Base-by-base conservation (phyloP, 37 sponge, comb jelly and placozoan species). In the Mnemiopsis leidyi region DNA sequence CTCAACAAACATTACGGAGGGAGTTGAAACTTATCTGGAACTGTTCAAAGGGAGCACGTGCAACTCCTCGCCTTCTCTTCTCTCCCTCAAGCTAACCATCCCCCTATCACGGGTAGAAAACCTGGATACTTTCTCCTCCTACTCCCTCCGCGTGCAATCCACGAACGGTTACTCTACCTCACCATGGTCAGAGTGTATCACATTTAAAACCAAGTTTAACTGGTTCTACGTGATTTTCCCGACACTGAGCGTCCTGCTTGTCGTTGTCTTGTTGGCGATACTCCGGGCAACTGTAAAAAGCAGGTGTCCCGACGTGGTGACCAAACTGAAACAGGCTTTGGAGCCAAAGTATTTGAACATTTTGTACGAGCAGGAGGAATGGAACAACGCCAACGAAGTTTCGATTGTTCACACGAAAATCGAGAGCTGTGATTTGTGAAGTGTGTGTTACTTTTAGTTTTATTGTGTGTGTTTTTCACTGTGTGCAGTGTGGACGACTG, bases 101-200 rank as follows among this genome's bases (percentile, higher is more conserved):
- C 32, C 79, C 1, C 34, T 26, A 1, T 13, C 23, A 16, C 1
- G 40, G 23, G 0, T 85, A 28, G 90, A 85, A 23, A 25, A 85
- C 32, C 90, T 85, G 38, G n/a, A 13, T 25, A 40, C 36, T 13
- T 85, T 85, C 90, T 28, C 61, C 5, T 20, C 25, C 48, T 85
- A 85, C 48, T 40, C 90, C 24, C 0, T 85, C 0, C 40, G 90
- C 0, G 90, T 33, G 3, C 90, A 33, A 0, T 35, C 90, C 24
- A 40, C 90, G 0, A 85, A 85, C 26, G 90, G 90, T n/a, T 85
- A 40, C 48, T 85, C 90, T n/a, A 85, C 90, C 61, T 85, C 90
- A 5, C 90, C 90, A n/a, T 85, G 90, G 90, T 85, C 90, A 0
- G 7, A 1, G 0, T 85, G 90, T 85, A 29, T 85, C 0, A 5